These are phyloP conservation scores for Acrocephalus arundinaceus DNA, from an alignment of 2,113 vertebrate genomes.

Conservation along the genomic window DNA sequence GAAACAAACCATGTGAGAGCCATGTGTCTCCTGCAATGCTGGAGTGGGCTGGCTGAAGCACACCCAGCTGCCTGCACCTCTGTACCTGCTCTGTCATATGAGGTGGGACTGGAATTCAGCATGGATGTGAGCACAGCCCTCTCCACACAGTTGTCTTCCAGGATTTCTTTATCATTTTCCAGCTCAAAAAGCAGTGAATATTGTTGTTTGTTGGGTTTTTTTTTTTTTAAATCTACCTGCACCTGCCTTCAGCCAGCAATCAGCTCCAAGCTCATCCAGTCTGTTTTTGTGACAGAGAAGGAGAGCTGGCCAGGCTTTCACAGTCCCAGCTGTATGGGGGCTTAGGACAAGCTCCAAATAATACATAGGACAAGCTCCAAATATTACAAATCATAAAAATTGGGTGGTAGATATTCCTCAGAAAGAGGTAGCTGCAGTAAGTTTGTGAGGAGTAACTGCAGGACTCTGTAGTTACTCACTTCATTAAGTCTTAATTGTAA, in stretches of 20 bases:
- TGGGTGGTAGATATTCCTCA: neutral
- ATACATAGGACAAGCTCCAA: neutral
- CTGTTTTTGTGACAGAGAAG: neutral
- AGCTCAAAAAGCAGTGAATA: neutral
- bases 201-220: fast-evolving
- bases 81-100: fast-evolving
- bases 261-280: neutral
- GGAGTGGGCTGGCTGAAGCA: neutral
- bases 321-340: neutral
- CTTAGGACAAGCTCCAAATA: neutral
- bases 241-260: neutral
- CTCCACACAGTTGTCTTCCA: neutral
- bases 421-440: neutral
- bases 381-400: neutral
- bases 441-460: constrained; percentile 3
- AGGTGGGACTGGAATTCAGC: neutral
- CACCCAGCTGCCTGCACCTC: neutral
- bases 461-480: constrained; percentile 36
- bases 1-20: neutral
- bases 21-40: fast-evolving
- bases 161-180: neutral
- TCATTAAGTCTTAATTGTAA: constrained; percentile 61
- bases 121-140: neutral
- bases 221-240: neutral
- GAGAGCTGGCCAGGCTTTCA: neutral